Evolutionary conservation across 2,797 vertebrate species (phyloP), one percentile per base, ranked within the genome.

Genomic region (Eleutherodactylus coqui): DNA sequence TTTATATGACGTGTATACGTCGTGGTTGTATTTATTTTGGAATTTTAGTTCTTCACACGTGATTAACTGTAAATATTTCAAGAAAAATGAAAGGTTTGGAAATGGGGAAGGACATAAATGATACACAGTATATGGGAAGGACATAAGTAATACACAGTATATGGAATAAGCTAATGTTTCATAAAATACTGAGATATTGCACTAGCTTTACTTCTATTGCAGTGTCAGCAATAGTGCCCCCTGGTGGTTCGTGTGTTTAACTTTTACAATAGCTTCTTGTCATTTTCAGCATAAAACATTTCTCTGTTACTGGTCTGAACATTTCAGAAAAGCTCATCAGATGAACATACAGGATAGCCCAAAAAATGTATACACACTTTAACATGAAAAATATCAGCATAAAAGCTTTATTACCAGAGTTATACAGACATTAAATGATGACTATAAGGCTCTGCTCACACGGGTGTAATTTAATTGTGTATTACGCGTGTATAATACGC

Each of bases 171-270:
- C 5, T 4, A 21, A 58, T 11, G 10, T 9, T 14, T 3, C 32
- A 27, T 62, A 62, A 62, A 62, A 62, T 62, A 45, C 14, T 45
- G 9, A 62, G n/a, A 29, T 62, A 36, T 4, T 36, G 14, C 11
- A 72, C 13, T 43, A n/a, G 69, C 19, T 72, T 41, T 24, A 17
- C 1, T 36, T 19, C 16, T n/a, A 32, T 60, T 79, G 21, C 8
- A 14, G 51, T 34, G 32, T 36, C 24, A 16, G 7, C 24, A 55
- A 41, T 72, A 21, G 24, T 5, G 81, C 67, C 81, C 67, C 29
- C 67, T 83, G 55, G 82, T 75, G 82, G 53, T 83, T 10, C 41
- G 53, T n/a, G 5, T 24, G 4, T 58, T 58, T 1, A 27, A 27
- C 9, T 29, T 29, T n/a, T 27, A 60, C 6, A 27, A 27, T 2